Conservation (phyloP, 2,888 invertebrate genomes). For the Eulithis prunata region DNA sequence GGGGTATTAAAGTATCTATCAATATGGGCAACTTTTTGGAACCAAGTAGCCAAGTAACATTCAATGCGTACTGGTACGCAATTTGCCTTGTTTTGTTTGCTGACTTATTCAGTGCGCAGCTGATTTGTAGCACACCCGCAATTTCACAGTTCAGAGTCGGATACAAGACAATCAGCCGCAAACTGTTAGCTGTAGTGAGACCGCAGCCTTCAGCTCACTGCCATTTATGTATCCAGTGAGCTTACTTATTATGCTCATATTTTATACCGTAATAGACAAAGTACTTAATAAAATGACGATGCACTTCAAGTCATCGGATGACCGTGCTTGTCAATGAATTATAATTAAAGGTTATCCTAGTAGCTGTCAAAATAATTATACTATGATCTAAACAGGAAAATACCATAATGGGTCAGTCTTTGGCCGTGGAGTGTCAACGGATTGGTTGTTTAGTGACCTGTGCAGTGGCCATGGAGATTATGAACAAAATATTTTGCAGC, state of each 20-base stretch:
- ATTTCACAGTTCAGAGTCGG: too few species aligned
- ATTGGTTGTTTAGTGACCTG: constrained; percentile 13
- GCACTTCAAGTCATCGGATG: background rate
- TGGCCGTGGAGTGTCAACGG: constrained; percentile 21
- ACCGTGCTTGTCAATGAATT: constrained; percentile 2
- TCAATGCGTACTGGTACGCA: too few species aligned
- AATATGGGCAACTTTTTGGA: too few species aligned
- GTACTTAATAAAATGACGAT: background rate
- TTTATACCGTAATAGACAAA: background rate
- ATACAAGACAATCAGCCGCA: too few species aligned
- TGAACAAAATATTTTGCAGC: constrained; percentile 14
- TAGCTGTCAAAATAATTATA: constrained; percentile 7
- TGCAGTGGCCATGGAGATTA: constrained; percentile 6
- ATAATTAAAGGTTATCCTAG: constrained; percentile 3
- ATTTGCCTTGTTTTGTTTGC: too few species aligned
- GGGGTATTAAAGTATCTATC: too few species aligned
- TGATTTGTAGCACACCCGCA: too few species aligned
- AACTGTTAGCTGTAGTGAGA: too few species aligned
- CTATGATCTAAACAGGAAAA: constrained; percentile 21
- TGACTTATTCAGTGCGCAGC: too few species aligned
- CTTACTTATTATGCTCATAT: background rate
- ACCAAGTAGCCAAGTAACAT: too few species aligned
- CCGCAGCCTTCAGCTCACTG: too few species aligned
- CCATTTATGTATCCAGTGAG: background rate
- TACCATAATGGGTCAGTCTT: constrained; percentile 1